Conservation (phyloP, 2,888 invertebrate genomes). For the Meganola albula region DNA sequence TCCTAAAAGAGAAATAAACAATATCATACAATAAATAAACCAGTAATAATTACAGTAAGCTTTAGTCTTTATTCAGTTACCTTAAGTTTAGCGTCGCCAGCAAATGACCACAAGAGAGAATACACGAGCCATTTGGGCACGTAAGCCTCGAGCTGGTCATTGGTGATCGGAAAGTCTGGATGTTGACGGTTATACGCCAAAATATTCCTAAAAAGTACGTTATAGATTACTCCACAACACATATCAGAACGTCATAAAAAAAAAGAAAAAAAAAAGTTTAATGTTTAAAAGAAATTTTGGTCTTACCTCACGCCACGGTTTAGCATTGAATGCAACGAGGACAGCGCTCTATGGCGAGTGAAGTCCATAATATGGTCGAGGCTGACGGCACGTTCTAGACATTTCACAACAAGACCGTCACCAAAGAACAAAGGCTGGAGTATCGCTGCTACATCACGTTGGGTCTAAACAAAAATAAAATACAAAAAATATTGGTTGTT, state of each 20-base stretch:
- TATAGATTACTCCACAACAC: no score
- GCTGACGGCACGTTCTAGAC: slow-evolving; percentile 92
- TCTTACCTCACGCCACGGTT: slow-evolving; percentile 91
- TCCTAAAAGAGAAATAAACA: no score
- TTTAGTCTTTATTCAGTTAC: slow-evolving; percentile 73
- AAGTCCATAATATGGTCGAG: slow-evolving; percentile 99
- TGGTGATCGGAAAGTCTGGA: slow-evolving; percentile 94
- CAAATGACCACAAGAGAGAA: slow-evolving; percentile 97
- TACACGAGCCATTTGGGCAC: slow-evolving; percentile 96
- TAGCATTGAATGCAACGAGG: slow-evolving; percentile 97
- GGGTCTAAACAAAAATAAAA: slow-evolving; percentile 83
- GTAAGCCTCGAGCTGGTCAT: slow-evolving; percentile 95
- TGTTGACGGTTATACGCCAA: slow-evolving; percentile 95
- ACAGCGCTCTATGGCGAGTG: slow-evolving; percentile 95
- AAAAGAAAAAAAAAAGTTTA: no score
- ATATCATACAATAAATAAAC: not conserved
- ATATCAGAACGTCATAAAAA: no score
- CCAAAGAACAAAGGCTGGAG: slow-evolving; percentile 92
- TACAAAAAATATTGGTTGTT: no score
- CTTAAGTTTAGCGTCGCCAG: slow-evolving; percentile 98
- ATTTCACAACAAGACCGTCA: slow-evolving; percentile 95
- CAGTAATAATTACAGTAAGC: not conserved
- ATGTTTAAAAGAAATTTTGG: no score
- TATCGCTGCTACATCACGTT: slow-evolving; percentile 91
- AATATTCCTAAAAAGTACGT: slow-evolving; percentile 92